Conservation (phyloP, 2,113 vertebrate genomes). For the Brachyhypopomus occidentalis region DNA sequence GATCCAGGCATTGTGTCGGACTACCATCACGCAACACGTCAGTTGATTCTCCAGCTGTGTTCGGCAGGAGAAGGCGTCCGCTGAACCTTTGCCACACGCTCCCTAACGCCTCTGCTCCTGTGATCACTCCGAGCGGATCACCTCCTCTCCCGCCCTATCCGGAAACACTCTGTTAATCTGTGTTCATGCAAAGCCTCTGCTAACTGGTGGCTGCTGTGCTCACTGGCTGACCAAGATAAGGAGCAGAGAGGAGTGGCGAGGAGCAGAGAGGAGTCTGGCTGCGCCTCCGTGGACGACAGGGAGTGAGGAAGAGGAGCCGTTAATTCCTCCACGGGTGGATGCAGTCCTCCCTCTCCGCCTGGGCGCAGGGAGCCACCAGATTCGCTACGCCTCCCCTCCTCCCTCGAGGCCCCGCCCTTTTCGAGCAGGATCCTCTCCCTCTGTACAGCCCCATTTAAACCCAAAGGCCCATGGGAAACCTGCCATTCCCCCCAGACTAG, state of each 20-base stretch:
- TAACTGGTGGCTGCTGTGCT: background rate
- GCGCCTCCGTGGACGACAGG: background rate
- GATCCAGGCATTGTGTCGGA: too few relatives aligned
- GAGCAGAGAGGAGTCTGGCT: background rate
- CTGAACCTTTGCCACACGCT: too few relatives aligned
- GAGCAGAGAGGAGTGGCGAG: background rate
- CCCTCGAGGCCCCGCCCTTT: background rate
- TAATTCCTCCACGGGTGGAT: background rate
- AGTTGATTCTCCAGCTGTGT: background rate
- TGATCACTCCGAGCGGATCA: too few relatives aligned
- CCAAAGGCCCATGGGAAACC: too few relatives aligned
- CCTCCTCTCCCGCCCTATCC: too few relatives aligned
- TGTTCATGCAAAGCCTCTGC: background rate
- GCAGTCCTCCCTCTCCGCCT: constrained; percentile 1
- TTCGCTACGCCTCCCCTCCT: background rate
- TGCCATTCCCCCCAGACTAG: too few relatives aligned
- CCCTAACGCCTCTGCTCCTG: too few relatives aligned
- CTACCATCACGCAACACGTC: background rate
- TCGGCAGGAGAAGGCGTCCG: too few relatives aligned
- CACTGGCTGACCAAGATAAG: constrained; percentile 1
- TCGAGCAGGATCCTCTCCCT: too few relatives aligned
- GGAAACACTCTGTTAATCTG: too few relatives aligned
- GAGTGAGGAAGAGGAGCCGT: background rate
- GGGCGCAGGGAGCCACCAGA: too few relatives aligned
- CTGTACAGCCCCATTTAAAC: background rate